phyloP scores from a whole-genome alignment of 2,113 vertebrate species.

The Phyllostomus hastatus region DNA sequence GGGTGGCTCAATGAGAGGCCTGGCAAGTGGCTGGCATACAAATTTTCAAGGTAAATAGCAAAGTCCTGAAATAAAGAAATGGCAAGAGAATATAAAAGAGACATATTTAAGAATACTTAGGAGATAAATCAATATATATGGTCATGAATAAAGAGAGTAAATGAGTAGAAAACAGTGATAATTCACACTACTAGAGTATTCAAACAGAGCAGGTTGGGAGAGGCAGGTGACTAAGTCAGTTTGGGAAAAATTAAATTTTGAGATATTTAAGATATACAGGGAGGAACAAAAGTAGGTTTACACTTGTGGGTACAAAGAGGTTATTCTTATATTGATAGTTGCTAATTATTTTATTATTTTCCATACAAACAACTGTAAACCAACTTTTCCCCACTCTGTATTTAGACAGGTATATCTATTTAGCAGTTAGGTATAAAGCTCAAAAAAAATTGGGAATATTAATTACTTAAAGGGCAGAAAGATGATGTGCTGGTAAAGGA shows the following conservation, averaged over 20 bases:
- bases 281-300: neutral
- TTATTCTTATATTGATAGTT: neutral
- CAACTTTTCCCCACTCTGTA: neutral
- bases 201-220: neutral
- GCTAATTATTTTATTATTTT: neutral
- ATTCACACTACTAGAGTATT: neutral
- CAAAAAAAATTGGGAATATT: neutral
- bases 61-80: slow-evolving; percentile 22
- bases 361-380: neutral
- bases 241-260: neutral
- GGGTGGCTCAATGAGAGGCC: neutral
- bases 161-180: neutral
- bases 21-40: neutral
- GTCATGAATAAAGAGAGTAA: neutral
- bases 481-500: neutral
- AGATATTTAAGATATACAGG: neutral
- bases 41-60: neutral
- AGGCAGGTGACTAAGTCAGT: neutral
- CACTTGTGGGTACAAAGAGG: neutral
- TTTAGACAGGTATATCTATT: neutral
- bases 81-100: neutral
- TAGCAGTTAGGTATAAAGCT: neutral
- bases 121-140: neutral
- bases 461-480: neutral
- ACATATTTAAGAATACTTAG: neutral